A percentile compares a stretch with the other conserved stretches of the same genome.
phyloP scores from a whole-genome alignment of 2,888 invertebrate species.

The Protophormia terraenovae region DNA sequence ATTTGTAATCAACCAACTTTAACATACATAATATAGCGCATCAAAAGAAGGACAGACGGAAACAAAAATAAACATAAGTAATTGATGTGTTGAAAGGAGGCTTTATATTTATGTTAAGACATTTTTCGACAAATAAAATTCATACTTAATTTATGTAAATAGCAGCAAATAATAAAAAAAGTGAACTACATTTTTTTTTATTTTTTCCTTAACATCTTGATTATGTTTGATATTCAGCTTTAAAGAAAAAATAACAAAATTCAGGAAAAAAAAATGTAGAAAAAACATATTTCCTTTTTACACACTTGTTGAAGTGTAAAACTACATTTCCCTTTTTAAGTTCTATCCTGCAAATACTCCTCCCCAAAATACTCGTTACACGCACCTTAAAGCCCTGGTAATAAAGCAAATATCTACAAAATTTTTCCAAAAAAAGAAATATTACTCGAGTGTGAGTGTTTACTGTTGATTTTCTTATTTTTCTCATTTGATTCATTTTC shows the following conservation, averaged over 20 bases:
- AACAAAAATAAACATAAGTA: background rate
- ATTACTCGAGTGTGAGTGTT: background rate
- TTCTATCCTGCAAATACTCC: background rate
- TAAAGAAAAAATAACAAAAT: no score
- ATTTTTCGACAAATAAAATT: conserved; percentile 4
- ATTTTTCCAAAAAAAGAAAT: no score
- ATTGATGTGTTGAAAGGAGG: conserved; percentile 17
- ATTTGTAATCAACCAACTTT: no score
- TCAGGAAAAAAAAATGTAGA: background rate
- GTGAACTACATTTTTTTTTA: background rate
- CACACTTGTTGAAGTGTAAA: conserved; percentile 14
- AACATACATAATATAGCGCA: no score
- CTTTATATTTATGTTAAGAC: background rate
- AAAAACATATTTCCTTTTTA: background rate
- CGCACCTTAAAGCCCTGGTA: background rate
- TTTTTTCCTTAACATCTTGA: conserved; percentile 3
- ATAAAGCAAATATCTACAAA: background rate
- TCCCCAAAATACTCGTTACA: background rate
- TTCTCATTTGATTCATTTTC: conserved; percentile 20
- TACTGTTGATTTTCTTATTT: background rate
- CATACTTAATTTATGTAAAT: conserved; percentile 24
- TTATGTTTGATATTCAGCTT: background rate
- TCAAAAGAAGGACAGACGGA: background rate
- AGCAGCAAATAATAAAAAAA: background rate
- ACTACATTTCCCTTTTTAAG: conserved; percentile 1